phyloP scores from a whole-genome alignment of 2,797 vertebrate genomes.

The Pangasius djambal region DNA sequence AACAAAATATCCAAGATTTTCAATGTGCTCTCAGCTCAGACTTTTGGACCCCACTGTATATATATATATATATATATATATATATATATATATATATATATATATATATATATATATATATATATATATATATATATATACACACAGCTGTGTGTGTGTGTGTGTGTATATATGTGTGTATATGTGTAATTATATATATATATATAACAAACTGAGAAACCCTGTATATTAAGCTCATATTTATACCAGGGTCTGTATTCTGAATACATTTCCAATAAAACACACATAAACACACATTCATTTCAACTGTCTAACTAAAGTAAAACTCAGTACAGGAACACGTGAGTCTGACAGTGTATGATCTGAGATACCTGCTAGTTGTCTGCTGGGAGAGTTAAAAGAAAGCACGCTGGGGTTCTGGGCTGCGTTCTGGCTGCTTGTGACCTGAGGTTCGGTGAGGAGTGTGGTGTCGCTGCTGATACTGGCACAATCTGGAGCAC shows the following conservation, averaged over 20 bases:
- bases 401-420: constrained; percentile 29
- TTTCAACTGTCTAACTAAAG: not conserved
- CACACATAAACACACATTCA: not conserved
- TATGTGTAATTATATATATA: too few relatives aligned
- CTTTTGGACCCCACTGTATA: not conserved
- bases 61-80: too few relatives aligned
- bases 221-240: not conserved
- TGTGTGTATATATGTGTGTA: too few relatives aligned
- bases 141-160: too few relatives aligned
- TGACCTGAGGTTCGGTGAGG: constrained; percentile 5
- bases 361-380: constrained; percentile 66
- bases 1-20: not conserved
- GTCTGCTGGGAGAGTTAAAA: constrained; percentile 47
- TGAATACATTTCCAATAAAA: not conserved
- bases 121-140: too few relatives aligned
- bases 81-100: not conserved
- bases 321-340: too few relatives aligned
- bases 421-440: constrained; percentile 21
- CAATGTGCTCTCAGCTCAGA: not conserved
- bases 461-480: constrained; percentile 43
- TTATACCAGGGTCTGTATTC: not conserved
- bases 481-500: constrained; percentile 26
- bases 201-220: too few relatives aligned
- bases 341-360: not conserved
- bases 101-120: too few relatives aligned